These are phyloP conservation scores for Distichodus sexfasciatus DNA, from an alignment of 2,797 vertebrate genomes.

Conservation along the genomic window DNA sequence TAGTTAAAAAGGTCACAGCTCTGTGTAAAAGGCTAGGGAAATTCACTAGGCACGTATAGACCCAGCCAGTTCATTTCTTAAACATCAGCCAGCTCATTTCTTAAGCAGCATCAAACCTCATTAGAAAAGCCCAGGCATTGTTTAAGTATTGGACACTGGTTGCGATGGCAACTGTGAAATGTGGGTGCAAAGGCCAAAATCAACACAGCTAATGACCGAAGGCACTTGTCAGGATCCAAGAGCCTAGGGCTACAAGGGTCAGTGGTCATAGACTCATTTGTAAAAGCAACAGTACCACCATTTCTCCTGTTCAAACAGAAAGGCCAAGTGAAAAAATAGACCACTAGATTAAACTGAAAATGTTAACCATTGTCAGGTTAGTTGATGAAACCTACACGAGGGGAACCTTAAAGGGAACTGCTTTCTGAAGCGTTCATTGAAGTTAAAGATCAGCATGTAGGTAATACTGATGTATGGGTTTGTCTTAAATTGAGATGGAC, in stretches of 20 bases:
- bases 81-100: conserved; percentile 71
- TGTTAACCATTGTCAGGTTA: background rate
- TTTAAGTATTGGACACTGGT: conserved; percentile 56
- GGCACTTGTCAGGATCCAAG: conserved; percentile 1
- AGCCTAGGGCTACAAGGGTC: background rate
- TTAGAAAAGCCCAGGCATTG: conserved; percentile 64
- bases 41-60: conserved; percentile 56
- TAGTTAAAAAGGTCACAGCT: conserved; percentile 78
- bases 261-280: conserved; percentile 21
- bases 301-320: conserved; percentile 3
- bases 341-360: background rate
- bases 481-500: conserved; percentile 3
- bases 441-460: background rate
- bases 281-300: background rate
- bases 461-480: background rate
- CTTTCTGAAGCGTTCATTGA: background rate
- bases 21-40: conserved; percentile 67
- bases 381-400: background rate
- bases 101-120: conserved; percentile 68
- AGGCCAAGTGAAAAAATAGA: background rate
- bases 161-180: background rate
- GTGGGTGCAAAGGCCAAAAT: conserved; percentile 8
- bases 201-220: background rate
- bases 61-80: conserved; percentile 68
- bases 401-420: background rate